A percentile compares a stretch with the other conserved stretches of the same genome.
These are phyloP conservation scores for Lycocerus yunnanus DNA, from an alignment of 2,888 invertebrate genomes.

Conservation along the genomic window DNA sequence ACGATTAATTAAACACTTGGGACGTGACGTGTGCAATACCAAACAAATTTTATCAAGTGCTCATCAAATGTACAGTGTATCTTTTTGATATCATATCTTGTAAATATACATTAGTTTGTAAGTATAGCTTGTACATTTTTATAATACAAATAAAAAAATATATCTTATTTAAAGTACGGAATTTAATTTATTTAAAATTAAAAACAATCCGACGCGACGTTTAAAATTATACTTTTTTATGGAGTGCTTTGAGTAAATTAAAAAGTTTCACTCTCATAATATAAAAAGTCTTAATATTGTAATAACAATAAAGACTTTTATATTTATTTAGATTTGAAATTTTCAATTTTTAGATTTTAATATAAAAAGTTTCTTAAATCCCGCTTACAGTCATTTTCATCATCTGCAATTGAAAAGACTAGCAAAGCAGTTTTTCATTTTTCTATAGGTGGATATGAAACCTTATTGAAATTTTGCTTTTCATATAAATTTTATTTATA, in stretches of 20 bases:
- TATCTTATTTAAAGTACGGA: background rate
- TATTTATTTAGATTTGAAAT: background rate
- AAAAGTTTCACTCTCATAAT: background rate
- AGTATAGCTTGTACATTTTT: background rate
- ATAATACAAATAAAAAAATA: background rate
- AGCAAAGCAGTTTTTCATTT: background rate
- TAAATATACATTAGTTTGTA: conserved; percentile 27
- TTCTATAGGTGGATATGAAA: background rate
- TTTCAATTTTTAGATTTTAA: background rate
- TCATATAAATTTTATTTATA: background rate
- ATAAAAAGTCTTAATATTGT: background rate
- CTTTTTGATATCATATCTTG: conserved; percentile 26
- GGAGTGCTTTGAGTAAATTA: background rate
- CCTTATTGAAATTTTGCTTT: background rate
- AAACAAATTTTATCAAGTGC: conserved; percentile 30
- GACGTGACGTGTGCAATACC: conserved; percentile 36
- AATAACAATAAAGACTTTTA: background rate
- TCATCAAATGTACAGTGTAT: conserved; percentile 15
- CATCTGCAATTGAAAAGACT: background rate
- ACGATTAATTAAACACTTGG: conserved; percentile 9
- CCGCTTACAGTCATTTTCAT: background rate
- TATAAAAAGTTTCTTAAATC: background rate
- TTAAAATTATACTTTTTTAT: background rate
- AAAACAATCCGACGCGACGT: too few relatives aligned
- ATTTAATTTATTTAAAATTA: too few relatives aligned